Evolutionary conservation across 2,888 invertebrate species (phyloP).

Genomic region (Tribolium freemani): DNA sequence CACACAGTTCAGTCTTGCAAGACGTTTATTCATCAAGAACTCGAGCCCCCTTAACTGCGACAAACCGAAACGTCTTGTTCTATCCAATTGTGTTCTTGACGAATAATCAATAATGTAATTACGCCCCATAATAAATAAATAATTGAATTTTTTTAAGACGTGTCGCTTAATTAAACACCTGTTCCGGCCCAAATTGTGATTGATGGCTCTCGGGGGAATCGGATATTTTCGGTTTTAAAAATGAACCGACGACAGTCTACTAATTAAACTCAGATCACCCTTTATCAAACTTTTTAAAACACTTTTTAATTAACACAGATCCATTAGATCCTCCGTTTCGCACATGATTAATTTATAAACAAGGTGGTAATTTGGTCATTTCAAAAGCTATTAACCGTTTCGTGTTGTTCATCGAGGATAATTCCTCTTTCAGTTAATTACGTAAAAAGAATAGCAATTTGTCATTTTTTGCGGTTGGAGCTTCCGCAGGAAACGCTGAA

Average conservation of each 20-base stretch:
- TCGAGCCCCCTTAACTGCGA: neutral
- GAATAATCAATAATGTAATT: neutral
- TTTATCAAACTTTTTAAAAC: constrained; percentile 36
- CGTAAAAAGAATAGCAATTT: neutral
- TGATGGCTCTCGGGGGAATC: constrained; percentile 23
- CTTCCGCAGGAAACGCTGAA: neutral
- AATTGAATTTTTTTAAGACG: neutral
- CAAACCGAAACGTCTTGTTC: neutral
- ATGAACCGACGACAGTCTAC: constrained; percentile 34
- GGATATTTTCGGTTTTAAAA: constrained; percentile 30
- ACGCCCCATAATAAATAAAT: neutral
- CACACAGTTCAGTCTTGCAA: constrained; percentile 37
- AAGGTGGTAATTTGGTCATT: neutral
- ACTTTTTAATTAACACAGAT: constrained; percentile 39
- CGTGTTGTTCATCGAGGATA: neutral
- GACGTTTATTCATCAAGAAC: constrained; percentile 37
- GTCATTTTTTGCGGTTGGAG: neutral
- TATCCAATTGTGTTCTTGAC: neutral
- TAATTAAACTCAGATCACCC: constrained; percentile 36
- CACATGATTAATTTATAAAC: constrained; percentile 2
- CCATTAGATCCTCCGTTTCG: constrained; percentile 25
- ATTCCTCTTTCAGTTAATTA: neutral
- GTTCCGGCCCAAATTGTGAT: constrained; percentile 25
- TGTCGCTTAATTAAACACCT: constrained; percentile 25
- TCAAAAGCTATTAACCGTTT: neutral